Evolutionary conservation across 2,113 vertebrate species (phyloP), one percentile per base, ranked within the genome.

Genomic region (Hirundichthys speculiger): DNA sequence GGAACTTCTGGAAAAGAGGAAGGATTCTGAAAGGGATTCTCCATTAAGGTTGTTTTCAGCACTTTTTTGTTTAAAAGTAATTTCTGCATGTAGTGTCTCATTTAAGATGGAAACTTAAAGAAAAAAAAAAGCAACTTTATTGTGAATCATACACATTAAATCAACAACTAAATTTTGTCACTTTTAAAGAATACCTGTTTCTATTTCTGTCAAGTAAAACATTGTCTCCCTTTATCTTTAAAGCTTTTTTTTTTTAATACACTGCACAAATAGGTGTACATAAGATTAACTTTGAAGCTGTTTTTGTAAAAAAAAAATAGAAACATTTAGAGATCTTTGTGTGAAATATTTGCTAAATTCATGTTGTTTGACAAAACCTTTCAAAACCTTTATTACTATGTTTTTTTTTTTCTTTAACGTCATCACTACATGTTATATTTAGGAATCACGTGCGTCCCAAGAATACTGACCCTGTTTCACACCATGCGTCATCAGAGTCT

Each of bases 1-100:
- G 43, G 93, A 93, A 61, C 61, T 93, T 54, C 9, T 90, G 73
- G 92, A 93, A 66, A 93, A 82, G 75, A 89, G 49, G 73, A 91
- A 79, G 69, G 90, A 93, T 4, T 82, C 83, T 38, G 93, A 92
- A 47, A 88, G 88, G 52, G 90, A 92, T 50, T 91, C 84, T 55
- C 84, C 87, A 63, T 41, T 83, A 54, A 93, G 93, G 93, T 94
- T 42, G 39, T 50, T 50, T 13, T 59, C 27, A 11, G 19, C n/a
- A 14, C 9, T 49, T 4, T 22, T 14, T 18, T 39, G 21, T 59
- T 21, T 38, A 11, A 53, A 38, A 20, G 0, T 16, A 1, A 14
- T 34, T 20, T 41, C 8, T 47, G 42, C 41, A 20, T 24, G 54
- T 13, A 21, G 39, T 50, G 11, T 53, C 4, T 49, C 21, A 45